Evolutionary conservation across 2,113 vertebrate species (phyloP), one percentile per base, ranked within the genome.

Genomic region (Zosterops japonicus): DNA sequence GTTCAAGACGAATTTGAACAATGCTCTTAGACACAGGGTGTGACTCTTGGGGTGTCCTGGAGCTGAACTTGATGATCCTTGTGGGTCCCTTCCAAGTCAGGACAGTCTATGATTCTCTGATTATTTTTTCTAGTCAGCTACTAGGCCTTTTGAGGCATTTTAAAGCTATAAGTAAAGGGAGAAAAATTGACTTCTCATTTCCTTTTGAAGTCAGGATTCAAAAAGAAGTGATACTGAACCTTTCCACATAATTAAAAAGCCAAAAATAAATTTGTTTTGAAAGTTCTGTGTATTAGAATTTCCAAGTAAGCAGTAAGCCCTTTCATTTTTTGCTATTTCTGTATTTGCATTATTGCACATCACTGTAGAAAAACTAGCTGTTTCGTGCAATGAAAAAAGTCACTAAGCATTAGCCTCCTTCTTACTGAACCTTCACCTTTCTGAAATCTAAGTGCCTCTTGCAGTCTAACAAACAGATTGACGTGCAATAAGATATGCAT

Each of bases 201-300:
- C 31, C 53, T 92, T 94, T 92, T 28, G 0, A 95, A 96, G 44
- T 59, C 80, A 83, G 60, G 65, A 81, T 84, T 95, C 83, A 89
- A 36, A 74, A 89, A 83, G 53, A 81, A 92, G 69, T 52, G 63
- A 93, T 75, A 94, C 20, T 61, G 61, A 95, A 89, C 81, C 59
- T 96, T 82, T 65, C 65, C 46, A 91, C 49, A 50, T 55, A 94
- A 89, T 83, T 88, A 70, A 87, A 89, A 91, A 91, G 72, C 50
- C 55, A 83, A 86, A 96, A 94, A 86, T 50, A 93, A 77, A 88
- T 77, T 80, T 77, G 81, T 93, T 91, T 89, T 78, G 25, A 39
- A 96, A 93, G 61, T 84, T 93, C 60, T 39, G n/a, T 35, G 35
- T 42, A 65, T 79, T 56, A 84, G 44, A 91, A 94, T 92, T 92